phyloP scores from a whole-genome alignment of 2,797 vertebrate species.

The Columba guinea region DNA sequence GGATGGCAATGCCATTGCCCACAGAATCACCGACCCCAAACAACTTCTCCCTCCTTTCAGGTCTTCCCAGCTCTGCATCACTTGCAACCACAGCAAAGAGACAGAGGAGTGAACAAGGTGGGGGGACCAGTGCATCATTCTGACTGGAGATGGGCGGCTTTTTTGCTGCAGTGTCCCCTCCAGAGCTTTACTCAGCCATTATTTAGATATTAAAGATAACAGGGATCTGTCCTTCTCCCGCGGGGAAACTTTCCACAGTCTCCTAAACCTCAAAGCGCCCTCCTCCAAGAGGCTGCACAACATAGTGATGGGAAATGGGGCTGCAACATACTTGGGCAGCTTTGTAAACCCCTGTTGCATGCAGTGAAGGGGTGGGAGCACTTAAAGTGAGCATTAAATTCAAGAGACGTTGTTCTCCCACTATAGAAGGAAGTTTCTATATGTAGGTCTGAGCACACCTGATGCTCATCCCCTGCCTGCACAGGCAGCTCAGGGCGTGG shows the following conservation, averaged over 20 bases:
- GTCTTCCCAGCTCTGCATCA: not conserved
- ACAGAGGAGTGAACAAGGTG: accelerated
- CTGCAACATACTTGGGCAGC: accelerated
- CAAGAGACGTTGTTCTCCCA: not conserved
- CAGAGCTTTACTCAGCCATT: not conserved
- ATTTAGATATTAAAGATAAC: not conserved
- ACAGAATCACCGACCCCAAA: not conserved
- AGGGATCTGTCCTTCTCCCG: accelerated
- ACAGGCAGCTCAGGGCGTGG: not conserved
- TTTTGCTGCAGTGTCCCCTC: not conserved
- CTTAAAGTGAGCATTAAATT: not conserved
- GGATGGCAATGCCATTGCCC: too few relatives aligned
- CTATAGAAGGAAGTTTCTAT: not conserved
- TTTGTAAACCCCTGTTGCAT: not conserved
- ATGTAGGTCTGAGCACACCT: not conserved
- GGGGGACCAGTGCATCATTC: accelerated
- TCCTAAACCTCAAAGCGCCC: not conserved
- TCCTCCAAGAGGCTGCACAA: not conserved
- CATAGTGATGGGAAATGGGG: accelerated
- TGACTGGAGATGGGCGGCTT: not conserved
- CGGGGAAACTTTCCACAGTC: not conserved
- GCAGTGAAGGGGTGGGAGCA: accelerated
- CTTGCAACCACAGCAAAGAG: not conserved
- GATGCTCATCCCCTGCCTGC: not conserved
- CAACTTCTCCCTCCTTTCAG: not conserved